These are phyloP conservation scores for Entomyzon cyanotis DNA, from an alignment of 2,113 vertebrate species.

Conservation along the genomic window DNA sequence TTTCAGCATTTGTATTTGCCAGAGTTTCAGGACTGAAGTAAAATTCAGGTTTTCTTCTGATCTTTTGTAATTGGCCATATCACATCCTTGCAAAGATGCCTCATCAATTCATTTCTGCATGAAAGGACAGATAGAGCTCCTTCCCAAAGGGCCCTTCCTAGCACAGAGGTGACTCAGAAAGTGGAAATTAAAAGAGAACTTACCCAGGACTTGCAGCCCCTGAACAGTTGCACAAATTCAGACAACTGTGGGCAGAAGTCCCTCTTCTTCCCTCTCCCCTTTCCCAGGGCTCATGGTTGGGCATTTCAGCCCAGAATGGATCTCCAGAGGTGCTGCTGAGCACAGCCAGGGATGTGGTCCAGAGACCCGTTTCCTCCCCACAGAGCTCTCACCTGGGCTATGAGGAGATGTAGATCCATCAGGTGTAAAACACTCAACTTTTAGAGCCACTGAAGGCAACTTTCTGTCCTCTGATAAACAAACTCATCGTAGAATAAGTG, in stretches of 20 bases:
- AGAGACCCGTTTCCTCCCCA: background rate
- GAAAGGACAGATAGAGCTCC: conserved; percentile 25
- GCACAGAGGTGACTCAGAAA: conserved; percentile 19
- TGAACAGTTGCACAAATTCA: background rate
- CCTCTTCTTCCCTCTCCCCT: background rate
- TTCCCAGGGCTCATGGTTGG: background rate
- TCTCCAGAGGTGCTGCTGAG: background rate
- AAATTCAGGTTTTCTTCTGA: conserved; percentile 7
- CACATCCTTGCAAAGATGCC: background rate
- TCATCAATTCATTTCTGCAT: conserved; percentile 42
- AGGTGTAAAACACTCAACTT: background rate
- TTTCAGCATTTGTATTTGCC: background rate
- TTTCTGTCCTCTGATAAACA: background rate
- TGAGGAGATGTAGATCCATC: background rate
- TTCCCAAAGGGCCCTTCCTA: conserved; percentile 17
- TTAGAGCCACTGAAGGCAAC: background rate
- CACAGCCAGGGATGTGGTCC: background rate
- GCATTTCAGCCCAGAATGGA: background rate
- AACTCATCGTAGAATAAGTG: background rate
- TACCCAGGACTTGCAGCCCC: background rate
- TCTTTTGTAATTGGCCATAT: background rate
- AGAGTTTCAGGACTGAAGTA: background rate
- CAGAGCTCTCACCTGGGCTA: rapidly evolving
- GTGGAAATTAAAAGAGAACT: conserved; percentile 42
- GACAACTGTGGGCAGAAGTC: background rate